Evolutionary conservation across 2,113 vertebrate species (phyloP).

Genomic region (Caracal caracal): DNA sequence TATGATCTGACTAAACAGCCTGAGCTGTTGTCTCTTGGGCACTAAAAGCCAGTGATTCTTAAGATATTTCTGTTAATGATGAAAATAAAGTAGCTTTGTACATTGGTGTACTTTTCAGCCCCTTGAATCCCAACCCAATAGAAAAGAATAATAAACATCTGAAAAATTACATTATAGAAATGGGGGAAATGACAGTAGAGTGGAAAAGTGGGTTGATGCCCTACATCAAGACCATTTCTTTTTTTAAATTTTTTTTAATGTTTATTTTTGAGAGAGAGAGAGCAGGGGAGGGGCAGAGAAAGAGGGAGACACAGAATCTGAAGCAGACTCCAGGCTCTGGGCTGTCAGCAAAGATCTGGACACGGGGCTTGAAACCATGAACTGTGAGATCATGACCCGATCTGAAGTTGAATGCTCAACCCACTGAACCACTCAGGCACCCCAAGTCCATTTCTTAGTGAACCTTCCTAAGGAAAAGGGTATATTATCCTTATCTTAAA

Average conservation of each 20-base stretch:
- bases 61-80: slow-evolving; percentile 2
- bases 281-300: too few species aligned
- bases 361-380: too few species aligned
- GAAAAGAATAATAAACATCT: not conserved
- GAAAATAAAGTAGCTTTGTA: not conserved
- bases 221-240: not conserved
- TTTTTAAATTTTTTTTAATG: too few species aligned
- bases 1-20: not conserved
- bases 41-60: not conserved
- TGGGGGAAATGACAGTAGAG: not conserved
- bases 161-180: not conserved
- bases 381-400: too few species aligned
- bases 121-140: not conserved
- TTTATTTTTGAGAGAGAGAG: too few species aligned
- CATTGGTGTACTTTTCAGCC: not conserved
- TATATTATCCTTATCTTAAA: not conserved
- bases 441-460: not conserved
- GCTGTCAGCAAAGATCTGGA: too few species aligned
- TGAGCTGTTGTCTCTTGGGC: not conserved
- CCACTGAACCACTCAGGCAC: too few species aligned
- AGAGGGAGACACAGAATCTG: too few species aligned
- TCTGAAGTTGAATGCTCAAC: too few species aligned
- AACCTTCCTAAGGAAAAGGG: not conserved
- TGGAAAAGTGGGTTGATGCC: not conserved
- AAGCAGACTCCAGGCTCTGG: too few species aligned